A percentile compares a stretch with the other conserved stretches of the same genome.
Evolutionary conservation across 30 jellyfish, hydroid and myxozoan genomes (phyloP).

Genomic region (Nemopilema nomurai): DNA sequence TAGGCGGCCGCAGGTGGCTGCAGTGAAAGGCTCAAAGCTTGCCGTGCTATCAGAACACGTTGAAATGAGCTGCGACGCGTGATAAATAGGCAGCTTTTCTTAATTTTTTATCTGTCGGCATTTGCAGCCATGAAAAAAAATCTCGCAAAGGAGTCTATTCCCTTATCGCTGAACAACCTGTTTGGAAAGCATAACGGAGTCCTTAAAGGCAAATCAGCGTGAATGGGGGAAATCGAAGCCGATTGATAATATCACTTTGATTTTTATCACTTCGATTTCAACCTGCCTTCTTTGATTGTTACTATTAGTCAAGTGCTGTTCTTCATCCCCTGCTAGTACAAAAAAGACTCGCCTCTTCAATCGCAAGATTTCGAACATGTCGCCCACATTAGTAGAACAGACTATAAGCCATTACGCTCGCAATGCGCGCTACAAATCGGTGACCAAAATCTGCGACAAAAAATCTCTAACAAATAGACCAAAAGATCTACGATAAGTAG

Average conservation of each 20-base stretch:
- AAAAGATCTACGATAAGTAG: too few species aligned
- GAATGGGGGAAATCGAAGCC: background rate
- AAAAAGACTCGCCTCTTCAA: too few species aligned
- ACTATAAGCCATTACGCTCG: too few species aligned
- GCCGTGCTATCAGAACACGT: background rate
- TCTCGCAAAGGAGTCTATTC: background rate
- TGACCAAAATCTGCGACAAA: too few species aligned
- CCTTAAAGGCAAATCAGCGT: background rate
- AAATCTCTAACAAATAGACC: too few species aligned
- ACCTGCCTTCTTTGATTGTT: too few species aligned
- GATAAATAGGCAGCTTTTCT: background rate
- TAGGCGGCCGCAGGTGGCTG: background rate
- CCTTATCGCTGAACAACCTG: background rate
- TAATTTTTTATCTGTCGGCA: background rate
- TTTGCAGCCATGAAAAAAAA: background rate
- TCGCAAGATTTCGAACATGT: too few species aligned
- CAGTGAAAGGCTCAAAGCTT: background rate
- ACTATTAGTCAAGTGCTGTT: too few species aligned
- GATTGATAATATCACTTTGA: background rate
- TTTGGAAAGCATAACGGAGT: background rate
- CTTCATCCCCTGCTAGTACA: too few species aligned
- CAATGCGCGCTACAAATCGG: too few species aligned
- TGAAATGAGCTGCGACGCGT: background rate
- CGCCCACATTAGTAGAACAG: too few species aligned
- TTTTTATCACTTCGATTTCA: too few species aligned